Conservation (phyloP, 1,140 invertebrate species). For the Nilaparvata lugens region DNA sequence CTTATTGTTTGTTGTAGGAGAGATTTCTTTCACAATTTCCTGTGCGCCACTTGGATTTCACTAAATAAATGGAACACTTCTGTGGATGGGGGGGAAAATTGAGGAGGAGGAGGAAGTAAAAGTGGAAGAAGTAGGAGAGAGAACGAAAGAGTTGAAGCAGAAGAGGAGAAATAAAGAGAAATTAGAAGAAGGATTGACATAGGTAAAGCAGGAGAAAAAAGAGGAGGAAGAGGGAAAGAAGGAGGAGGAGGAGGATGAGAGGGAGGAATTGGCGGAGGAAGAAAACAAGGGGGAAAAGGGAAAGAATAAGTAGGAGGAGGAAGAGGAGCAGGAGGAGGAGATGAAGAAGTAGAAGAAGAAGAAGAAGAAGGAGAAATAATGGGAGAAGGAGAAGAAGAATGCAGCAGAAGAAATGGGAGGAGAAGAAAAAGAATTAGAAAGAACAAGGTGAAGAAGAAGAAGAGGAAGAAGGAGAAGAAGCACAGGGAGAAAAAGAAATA, state of each 20-base stretch:
- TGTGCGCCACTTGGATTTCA: too few species aligned
- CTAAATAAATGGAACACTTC: too few species aligned
- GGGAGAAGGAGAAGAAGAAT: constrained; percentile 2
- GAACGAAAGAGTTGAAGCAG: constrained; percentile 5
- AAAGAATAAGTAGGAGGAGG: neutral
- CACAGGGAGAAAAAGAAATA: neutral
- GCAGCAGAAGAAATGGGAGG: neutral
- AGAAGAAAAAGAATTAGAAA: constrained; percentile 4
- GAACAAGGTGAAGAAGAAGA: constrained; percentile 9
- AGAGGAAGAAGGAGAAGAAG: constrained; percentile 22
- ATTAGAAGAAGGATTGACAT: constrained; percentile 17
- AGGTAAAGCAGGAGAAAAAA: constrained; percentile 19
- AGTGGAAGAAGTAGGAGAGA: constrained; percentile 19
- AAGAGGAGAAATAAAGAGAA: constrained; percentile 16
- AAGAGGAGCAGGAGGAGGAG: neutral
- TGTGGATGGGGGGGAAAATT: too few species aligned
- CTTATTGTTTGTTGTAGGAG: too few species aligned
- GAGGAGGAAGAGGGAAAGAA: constrained; percentile 15
- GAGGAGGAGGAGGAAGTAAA: constrained; percentile 20
- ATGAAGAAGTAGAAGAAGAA: constrained; percentile 6
- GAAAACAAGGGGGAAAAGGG: constrained; percentile 14
- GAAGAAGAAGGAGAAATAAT: neutral
- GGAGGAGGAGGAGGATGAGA: constrained; percentile 21
- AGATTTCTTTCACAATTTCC: too few species aligned
- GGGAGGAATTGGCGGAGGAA: constrained; percentile 21